Conservation (phyloP, 2,797 vertebrate genomes). For the Myotis myotis region DNA sequence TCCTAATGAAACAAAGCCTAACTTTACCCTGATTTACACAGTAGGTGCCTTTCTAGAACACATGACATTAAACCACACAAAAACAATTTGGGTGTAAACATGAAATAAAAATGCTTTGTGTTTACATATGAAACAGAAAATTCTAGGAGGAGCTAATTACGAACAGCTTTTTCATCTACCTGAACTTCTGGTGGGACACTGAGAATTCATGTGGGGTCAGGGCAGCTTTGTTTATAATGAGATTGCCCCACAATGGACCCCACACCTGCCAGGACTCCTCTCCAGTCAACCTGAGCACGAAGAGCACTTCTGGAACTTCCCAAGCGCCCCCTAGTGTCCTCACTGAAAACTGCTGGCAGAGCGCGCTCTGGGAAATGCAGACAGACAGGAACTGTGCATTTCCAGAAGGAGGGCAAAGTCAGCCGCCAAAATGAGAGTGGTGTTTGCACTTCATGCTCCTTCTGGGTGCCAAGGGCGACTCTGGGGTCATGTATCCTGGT, state of each 20-base stretch:
- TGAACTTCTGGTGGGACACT: not conserved
- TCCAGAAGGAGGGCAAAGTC: not conserved
- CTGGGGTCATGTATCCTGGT: too few species aligned
- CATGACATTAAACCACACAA: not conserved
- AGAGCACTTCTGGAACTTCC: not conserved
- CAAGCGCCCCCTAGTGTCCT: not conserved
- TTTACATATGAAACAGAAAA: not conserved
- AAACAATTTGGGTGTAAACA: not conserved
- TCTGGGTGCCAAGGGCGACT: not conserved
- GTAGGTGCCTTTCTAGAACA: conserved; percentile 1
- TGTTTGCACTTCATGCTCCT: not conserved
- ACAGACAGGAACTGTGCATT: not conserved
- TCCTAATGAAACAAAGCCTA: not conserved
- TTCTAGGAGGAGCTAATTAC: not conserved
- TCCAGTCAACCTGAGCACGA: not conserved
- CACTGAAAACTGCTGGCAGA: not conserved
- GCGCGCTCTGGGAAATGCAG: not conserved
- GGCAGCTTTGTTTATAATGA: not conserved
- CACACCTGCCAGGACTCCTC: not conserved
- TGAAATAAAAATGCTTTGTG: not conserved
- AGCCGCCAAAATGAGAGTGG: not conserved
- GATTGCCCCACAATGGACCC: not conserved
- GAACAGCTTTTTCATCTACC: not conserved
- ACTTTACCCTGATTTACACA: not conserved
- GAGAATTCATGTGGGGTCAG: not conserved